phyloP scores from a whole-genome alignment of 2,113 vertebrate genomes.

The Carettochelys insculpta region DNA sequence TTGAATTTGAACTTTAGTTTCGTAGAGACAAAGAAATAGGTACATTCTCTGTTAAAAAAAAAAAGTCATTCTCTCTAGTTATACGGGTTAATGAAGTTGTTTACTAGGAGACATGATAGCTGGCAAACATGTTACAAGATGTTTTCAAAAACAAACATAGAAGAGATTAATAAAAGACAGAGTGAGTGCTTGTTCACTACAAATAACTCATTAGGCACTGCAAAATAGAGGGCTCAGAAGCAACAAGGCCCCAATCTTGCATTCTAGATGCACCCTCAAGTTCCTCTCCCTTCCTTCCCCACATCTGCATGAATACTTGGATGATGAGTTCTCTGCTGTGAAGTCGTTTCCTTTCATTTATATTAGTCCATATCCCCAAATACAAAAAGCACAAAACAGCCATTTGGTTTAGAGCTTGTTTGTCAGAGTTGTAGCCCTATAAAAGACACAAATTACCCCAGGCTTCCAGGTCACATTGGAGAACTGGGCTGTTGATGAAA shows the following conservation, averaged over 20 bases:
- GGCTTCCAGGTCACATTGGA: background rate
- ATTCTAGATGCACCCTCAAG: background rate
- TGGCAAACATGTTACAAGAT: background rate
- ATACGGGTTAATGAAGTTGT: background rate
- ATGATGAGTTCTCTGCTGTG: background rate
- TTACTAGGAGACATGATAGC: background rate
- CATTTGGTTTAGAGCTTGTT: background rate
- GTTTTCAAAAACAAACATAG: background rate
- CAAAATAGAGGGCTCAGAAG: background rate
- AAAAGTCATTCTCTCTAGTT: background rate
- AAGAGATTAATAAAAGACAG: background rate
- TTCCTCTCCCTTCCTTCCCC: background rate
- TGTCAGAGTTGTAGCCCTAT: background rate
- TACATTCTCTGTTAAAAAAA: background rate
- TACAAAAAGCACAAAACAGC: background rate
- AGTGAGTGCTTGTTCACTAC: background rate
- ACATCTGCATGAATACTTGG: background rate
- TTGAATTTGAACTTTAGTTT: background rate
- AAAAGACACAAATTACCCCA: background rate
- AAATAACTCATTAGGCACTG: background rate
- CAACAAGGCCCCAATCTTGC: background rate
- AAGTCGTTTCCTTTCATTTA: background rate
- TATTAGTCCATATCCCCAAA: background rate
- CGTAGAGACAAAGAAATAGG: background rate
- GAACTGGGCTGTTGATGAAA: background rate